These are phyloP conservation scores for Clarias batrachus DNA, from an alignment of 2,113 vertebrate species.

Conservation along the genomic window DNA sequence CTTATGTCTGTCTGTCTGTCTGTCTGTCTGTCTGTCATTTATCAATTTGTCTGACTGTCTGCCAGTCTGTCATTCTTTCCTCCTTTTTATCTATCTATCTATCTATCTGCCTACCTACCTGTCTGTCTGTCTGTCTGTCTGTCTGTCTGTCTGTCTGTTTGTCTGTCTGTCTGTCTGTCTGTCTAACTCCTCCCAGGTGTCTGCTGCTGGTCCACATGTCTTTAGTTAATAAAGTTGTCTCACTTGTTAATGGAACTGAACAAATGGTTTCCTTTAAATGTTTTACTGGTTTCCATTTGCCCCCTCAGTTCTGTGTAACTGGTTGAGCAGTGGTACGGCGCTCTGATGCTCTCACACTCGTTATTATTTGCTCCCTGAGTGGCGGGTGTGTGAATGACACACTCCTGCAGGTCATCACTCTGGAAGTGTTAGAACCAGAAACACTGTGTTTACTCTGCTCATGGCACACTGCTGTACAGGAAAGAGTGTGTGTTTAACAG, in stretches of 20 bases:
- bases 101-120: rapidly evolving
- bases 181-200: neutral
- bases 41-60: neutral
- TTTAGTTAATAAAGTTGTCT: neutral
- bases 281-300: neutral
- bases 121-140: too few species aligned
- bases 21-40: neutral
- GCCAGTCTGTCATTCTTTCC: too few species aligned
- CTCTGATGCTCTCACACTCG: neutral
- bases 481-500: neutral
- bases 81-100: neutral
- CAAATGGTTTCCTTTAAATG: neutral
- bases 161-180: neutral
- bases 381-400: neutral
- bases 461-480: neutral
- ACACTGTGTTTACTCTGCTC: neutral
- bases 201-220: neutral
- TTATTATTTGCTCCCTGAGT: neutral
- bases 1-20: neutral
- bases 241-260: neutral
- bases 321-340: neutral
- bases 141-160: neutral
- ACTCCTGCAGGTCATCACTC: conserved; percentile 31
- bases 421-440: conserved; percentile 17
- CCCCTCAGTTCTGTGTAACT: neutral